Evolutionary conservation across 1,140 invertebrate genomes (phyloP), one percentile per base, ranked within the genome.

Genomic region (Physella acuta): DNA sequence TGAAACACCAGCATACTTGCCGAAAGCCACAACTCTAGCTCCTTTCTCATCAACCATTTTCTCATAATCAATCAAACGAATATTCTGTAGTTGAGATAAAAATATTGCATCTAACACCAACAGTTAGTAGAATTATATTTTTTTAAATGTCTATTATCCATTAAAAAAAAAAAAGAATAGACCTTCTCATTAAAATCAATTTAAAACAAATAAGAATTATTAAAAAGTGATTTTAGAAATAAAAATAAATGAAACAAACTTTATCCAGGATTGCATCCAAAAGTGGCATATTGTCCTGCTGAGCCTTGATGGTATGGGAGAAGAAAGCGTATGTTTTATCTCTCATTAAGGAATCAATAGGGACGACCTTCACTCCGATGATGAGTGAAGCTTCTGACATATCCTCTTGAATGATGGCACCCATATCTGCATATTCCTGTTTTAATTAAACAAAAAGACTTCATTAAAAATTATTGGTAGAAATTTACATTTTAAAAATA

Each of bases 271-370:
- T 92, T 3, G 95, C 94, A 87, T 99, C 98, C 62, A 99, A 84
- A 53, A 99, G 88, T 0, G 94, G 90, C 97, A 99, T 99, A 81
- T 99, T 99, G 17, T 91, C 92, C 81, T 98, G 94, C 84, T 99
- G 97, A 0, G 96, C 98, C 85, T 99, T 99, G 73, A 99, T 99
- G 0, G 97, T 99, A 81, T 99, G 98, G 0, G 97, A 99, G 83
- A 99, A 99, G 82, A 99, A 94, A 74, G 94, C 98, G 78, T 99
- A 99, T 0, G 97, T 99, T 84, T 97, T 98, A 75, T 97, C 92
- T 0, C 95, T 94, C 66, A 98, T 91, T 0, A 99, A 85, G 0
- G 91, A 87, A 82, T 99, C 98, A 14, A 98, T 90, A 0, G 97
- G 97, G 0, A 97, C 94, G 87, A 98, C 94, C 80, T 99, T 99